Percentiles rank a stretch among this genome's conserved stretches.
phyloP scores from a whole-genome alignment of 64 coral and sea anemone genomes.

The Actinia equina region DNA sequence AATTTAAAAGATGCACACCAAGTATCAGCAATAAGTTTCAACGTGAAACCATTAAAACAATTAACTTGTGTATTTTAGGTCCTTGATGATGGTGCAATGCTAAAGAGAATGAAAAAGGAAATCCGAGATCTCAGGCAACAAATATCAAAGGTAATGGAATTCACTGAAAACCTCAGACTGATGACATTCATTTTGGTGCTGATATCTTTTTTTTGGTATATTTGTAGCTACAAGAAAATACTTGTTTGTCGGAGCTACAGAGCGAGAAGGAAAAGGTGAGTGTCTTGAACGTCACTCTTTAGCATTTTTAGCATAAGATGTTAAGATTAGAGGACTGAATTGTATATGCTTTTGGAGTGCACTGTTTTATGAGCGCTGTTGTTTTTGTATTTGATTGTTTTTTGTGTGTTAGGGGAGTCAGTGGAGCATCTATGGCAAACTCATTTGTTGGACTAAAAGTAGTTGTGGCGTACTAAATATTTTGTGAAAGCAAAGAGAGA shows the following conservation, averaged over 20 bases:
- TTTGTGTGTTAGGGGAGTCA: no score
- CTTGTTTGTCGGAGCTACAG: conserved; percentile 29
- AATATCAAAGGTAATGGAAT: conserved; percentile 8
- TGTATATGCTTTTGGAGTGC: no score
- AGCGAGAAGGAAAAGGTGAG: conserved; percentile 47
- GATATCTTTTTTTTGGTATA: not conserved
- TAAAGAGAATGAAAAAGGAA: conserved; percentile 37
- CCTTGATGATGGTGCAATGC: conserved; percentile 48
- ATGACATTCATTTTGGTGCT: not conserved
- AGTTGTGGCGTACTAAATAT: no score
- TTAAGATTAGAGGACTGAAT: no score
- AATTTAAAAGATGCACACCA: no score
- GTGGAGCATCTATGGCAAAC: no score
- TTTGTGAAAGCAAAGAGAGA: no score
- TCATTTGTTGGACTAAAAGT: no score
- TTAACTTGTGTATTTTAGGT: conserved; percentile 24
- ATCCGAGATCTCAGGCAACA: conserved; percentile 41
- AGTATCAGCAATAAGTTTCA: no score
- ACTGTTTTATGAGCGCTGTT: no score
- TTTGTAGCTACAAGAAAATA: conserved; percentile 12
- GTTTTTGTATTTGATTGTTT: not conserved
- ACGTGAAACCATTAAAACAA: not conserved
- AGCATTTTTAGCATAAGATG: no score
- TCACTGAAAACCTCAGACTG: no score
- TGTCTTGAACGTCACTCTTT: not conserved